phyloP scores from a whole-genome alignment of 2,888 invertebrate species.

The Baronia brevicornis region DNA sequence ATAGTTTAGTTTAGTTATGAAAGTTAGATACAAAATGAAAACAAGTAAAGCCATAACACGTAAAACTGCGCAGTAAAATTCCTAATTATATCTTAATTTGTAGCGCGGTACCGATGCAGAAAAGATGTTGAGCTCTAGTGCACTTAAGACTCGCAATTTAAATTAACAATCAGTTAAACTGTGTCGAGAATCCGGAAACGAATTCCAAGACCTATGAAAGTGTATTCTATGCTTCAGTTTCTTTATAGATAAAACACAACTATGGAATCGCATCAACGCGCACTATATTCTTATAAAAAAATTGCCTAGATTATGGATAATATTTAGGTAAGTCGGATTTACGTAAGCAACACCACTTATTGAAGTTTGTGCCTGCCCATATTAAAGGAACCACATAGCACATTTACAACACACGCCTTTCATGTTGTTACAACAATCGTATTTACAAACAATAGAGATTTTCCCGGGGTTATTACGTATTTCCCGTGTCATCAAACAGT shows the following conservation, averaged over 20 bases:
- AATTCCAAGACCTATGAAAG: slow-evolving; percentile 1
- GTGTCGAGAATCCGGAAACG: slow-evolving; percentile 3
- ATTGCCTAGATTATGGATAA: no score
- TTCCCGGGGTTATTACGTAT: slow-evolving; percentile 20
- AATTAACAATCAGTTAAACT: slow-evolving; percentile 11
- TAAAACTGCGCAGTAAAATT: no score
- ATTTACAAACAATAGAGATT: slow-evolving; percentile 16
- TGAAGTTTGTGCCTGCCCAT: no score
- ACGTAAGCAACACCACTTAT: no score
- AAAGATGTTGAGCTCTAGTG: slow-evolving; percentile 9
- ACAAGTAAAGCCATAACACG: no score
- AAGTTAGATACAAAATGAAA: no score
- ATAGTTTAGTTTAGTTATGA: no score
- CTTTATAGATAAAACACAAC: no score
- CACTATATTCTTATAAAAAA: no score
- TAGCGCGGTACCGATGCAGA: neutral
- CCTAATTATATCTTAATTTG: neutral
- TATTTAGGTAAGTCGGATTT: no score
- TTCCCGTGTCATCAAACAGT: slow-evolving; percentile 43
- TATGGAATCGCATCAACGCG: no score
- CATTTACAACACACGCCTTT: slow-evolving; percentile 4
- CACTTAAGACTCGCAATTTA: slow-evolving; percentile 2
- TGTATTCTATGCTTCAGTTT: no score
- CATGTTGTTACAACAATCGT: slow-evolving; percentile 8
- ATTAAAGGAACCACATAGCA: neutral